Conservation (phyloP, 2,797 vertebrate genomes). For the Dallia pectoralis region DNA sequence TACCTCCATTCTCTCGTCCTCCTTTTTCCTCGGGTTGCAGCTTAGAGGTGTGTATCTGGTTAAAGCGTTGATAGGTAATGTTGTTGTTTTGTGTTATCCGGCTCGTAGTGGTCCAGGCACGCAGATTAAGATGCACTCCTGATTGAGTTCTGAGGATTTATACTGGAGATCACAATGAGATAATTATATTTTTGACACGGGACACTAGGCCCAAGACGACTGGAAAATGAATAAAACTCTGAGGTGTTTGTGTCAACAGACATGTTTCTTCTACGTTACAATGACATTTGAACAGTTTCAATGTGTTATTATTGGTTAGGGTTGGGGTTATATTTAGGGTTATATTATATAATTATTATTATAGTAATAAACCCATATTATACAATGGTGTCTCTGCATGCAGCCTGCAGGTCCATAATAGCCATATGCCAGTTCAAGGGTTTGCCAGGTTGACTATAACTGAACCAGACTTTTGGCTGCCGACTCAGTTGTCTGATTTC, state of each 20-base stretch:
- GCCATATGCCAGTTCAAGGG: not conserved
- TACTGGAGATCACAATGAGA: not conserved
- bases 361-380: slow-evolving; percentile 47
- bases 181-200: not conserved
- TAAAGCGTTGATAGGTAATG: slow-evolving; percentile 63
- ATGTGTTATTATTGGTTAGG: too few relatives aligned
- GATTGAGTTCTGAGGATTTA: not conserved
- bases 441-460: not conserved
- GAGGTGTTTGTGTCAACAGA: slow-evolving; percentile 31
- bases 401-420: not conserved
- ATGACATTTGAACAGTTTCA: not conserved
- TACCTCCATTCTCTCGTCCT: slow-evolving; percentile 22
- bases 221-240: not conserved
- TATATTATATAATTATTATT: too few relatives aligned
- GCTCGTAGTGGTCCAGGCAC: slow-evolving; percentile 51
- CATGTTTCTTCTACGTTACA: not conserved
- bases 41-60: slow-evolving; percentile 54
- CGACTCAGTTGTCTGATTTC: not conserved
- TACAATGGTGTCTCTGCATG: not conserved
- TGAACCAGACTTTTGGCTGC: not conserved
- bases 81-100: slow-evolving; percentile 68
- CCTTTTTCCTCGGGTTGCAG: slow-evolving; percentile 46
- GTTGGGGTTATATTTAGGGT: too few relatives aligned
- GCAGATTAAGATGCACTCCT: not conserved
- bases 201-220: not conserved